phyloP scores from a whole-genome alignment of 2,113 vertebrate species.

The Corythoichthys intestinalis region DNA sequence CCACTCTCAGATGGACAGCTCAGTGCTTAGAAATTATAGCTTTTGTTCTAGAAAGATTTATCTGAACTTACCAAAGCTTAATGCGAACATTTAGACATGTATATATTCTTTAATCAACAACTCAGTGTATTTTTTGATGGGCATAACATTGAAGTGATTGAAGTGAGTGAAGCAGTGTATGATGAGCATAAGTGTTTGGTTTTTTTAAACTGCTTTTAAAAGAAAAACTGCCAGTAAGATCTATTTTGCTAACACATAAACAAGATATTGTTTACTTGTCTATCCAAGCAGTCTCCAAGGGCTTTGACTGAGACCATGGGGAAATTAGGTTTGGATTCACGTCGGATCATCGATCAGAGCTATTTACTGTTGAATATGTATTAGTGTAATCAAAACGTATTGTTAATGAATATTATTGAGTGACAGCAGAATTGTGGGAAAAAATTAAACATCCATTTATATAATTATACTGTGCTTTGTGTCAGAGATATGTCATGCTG shows the following conservation, averaged over 20 bases:
- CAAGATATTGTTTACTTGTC: constrained; percentile 30
- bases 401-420: constrained; percentile 7
- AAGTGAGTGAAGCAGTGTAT: constrained; percentile 8
- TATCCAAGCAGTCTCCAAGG: constrained; percentile 34
- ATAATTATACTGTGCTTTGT: constrained; percentile 19
- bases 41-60: not conserved
- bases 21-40: too few species aligned
- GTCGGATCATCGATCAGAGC: constrained; percentile 12
- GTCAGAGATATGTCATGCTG: not conserved
- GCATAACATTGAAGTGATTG: not conserved
- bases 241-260: constrained; percentile 33
- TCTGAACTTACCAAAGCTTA: not conserved
- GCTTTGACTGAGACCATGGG: constrained; percentile 27
- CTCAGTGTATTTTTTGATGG: not conserved
- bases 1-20: not conserved
- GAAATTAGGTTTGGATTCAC: constrained; percentile 55
- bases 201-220: constrained; percentile 6
- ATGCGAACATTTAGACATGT: not conserved
- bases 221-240: constrained; percentile 34
- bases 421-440: constrained; percentile 2
- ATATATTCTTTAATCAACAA: not conserved
- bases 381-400: constrained; percentile 22
- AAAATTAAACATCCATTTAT: not conserved
- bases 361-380: constrained; percentile 16
- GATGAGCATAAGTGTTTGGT: constrained; percentile 1